Evolutionary conservation across 2,113 vertebrate species (phyloP).

Genomic region (Tyrannus savana): DNA sequence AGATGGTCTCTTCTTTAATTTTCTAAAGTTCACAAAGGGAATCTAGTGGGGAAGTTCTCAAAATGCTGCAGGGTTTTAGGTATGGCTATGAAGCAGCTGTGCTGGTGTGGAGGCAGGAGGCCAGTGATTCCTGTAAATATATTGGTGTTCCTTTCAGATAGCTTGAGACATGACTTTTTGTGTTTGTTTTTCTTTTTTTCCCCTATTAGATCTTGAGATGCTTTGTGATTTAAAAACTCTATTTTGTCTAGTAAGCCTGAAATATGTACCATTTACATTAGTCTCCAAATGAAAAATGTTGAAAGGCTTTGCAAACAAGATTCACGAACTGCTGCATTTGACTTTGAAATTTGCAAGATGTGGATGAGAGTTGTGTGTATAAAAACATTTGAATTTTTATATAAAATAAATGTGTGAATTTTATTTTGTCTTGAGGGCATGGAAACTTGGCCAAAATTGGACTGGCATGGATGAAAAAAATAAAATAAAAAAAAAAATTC

Average conservation of each 20-base stretch:
- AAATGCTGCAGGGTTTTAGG: not conserved
- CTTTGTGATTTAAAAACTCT: not conserved
- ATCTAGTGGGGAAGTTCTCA: not conserved
- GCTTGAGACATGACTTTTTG: not conserved
- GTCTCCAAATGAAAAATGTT: not conserved
- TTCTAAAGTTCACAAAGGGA: not conserved
- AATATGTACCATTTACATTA: not conserved
- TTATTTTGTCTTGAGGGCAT: not conserved
- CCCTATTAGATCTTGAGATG: not conserved
- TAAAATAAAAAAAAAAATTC: conserved; percentile 2
- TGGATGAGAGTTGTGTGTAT: not conserved
- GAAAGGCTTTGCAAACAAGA: not conserved
- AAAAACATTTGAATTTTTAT: not conserved
- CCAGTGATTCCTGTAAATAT: not conserved
- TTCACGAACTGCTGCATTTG: not conserved
- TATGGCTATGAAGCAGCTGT: not conserved
- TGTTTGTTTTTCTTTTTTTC: not conserved
- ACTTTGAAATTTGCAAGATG: not conserved
- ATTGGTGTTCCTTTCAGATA: not conserved
- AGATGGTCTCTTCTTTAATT: not conserved
- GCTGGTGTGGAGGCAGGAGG: not conserved
- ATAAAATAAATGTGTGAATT: conserved; percentile 9
- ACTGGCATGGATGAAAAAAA: not conserved
- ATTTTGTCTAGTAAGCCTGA: not conserved
- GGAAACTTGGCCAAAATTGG: conserved; percentile 36